These are phyloP conservation scores for Pagetopsis macropterus DNA, from an alignment of 2,797 vertebrate genomes.

Conservation along the genomic window DNA sequence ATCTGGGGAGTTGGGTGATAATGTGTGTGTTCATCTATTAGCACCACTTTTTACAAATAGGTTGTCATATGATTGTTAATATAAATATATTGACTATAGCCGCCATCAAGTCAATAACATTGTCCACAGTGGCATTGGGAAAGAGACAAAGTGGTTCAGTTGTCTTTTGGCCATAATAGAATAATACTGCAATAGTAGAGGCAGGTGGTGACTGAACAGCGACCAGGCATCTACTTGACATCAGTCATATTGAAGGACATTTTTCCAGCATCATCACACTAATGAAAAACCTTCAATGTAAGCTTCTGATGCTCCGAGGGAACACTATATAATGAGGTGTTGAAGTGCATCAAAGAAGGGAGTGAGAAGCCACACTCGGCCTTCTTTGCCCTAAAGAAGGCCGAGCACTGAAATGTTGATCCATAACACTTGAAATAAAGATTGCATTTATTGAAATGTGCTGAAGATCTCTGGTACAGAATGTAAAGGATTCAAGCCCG, in stretches of 20 bases:
- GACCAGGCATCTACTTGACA: not conserved
- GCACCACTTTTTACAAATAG: too few species aligned
- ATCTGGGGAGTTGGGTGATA: too few species aligned
- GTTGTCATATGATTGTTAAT: too few species aligned
- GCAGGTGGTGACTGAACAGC: not conserved
- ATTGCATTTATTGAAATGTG: not conserved
- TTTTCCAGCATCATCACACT: not conserved
- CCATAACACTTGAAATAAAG: not conserved
- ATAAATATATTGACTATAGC: too few species aligned
- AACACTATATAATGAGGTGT: not conserved
- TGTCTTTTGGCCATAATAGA: too few species aligned
- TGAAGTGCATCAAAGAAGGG: conserved; percentile 12
- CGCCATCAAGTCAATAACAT: too few species aligned
- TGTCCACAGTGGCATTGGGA: too few species aligned
- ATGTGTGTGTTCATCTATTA: too few species aligned
- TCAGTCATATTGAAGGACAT: not conserved
- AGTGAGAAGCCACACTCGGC: not conserved
- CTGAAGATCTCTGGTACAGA: too few species aligned
- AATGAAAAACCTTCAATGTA: conserved; percentile 5
- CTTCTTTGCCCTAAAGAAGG: not conserved
- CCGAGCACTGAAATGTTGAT: not conserved
- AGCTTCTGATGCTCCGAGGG: conserved; percentile 4
- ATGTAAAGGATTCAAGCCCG: too few species aligned
- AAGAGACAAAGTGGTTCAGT: too few species aligned
- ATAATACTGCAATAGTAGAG: not conserved